Evolutionary conservation across 1,140 invertebrate species (phyloP).

Genomic region (Octopus sinensis): DNA sequence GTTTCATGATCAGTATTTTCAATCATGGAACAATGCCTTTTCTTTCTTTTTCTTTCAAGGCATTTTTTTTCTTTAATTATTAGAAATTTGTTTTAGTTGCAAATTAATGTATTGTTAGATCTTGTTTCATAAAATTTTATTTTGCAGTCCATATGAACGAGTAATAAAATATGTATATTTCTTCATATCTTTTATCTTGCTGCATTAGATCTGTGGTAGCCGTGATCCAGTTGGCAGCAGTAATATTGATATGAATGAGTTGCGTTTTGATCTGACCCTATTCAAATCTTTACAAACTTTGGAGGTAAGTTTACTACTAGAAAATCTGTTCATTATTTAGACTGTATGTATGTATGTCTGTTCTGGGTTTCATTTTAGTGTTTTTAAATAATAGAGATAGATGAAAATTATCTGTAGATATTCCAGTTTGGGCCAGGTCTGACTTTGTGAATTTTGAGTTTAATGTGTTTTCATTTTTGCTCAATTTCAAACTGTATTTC

Average conservation of each 20-base stretch:
- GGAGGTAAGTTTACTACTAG: conserved; percentile 36
- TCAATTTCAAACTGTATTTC: background rate
- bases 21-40: too few relatives aligned
- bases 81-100: background rate
- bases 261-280: conserved; percentile 75
- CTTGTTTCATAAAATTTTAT: background rate
- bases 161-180: background rate
- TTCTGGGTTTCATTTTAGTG: too few relatives aligned
- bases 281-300: conserved; percentile 70
- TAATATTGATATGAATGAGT: conserved; percentile 77
- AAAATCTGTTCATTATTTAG: too few relatives aligned
- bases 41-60: too few relatives aligned
- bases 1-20: too few relatives aligned
- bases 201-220: conserved; percentile 70
- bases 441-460: too few relatives aligned
- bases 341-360: too few relatives aligned
- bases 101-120: background rate
- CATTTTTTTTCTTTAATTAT: too few relatives aligned
- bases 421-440: too few relatives aligned
- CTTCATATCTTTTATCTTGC: conserved; percentile 26
- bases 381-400: too few relatives aligned
- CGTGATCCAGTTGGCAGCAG: conserved; percentile 68
- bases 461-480: too few relatives aligned
- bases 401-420: too few relatives aligned
- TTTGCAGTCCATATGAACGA: background rate